Percentiles rank a stretch among this genome's conserved stretches.
Evolutionary conservation across 1,140 invertebrate genomes (phyloP).

Genomic region (Drosophila azteca): DNA sequence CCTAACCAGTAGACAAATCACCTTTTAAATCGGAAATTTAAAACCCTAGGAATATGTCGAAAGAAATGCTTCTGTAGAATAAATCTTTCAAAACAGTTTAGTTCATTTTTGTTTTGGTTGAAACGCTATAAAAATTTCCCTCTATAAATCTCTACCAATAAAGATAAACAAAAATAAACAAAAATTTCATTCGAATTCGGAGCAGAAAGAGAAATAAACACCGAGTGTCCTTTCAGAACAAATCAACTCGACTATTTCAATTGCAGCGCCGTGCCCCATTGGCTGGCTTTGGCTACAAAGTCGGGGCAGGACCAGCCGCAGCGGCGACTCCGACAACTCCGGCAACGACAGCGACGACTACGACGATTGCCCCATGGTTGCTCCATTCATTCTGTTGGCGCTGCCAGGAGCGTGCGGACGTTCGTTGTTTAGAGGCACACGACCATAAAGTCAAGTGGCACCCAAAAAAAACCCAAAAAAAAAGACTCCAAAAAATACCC

Average conservation of each 20-base stretch:
- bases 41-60: too few relatives aligned
- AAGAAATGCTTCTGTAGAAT: too few relatives aligned
- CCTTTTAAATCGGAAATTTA: too few relatives aligned
- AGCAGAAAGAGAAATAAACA: constrained; percentile 23
- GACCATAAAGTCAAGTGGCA: constrained; percentile 52
- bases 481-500: constrained; percentile 43
- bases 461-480: constrained; percentile 44
- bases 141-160: constrained; percentile 10
- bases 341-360: constrained; percentile 30
- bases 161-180: neutral
- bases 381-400: constrained; percentile 70
- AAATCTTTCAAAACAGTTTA: too few relatives aligned
- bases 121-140: neutral
- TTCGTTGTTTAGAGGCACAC: constrained; percentile 61
- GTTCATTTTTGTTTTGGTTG: too few relatives aligned
- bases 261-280: constrained; percentile 29
- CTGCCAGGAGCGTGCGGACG: constrained; percentile 74
- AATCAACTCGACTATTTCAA: constrained; percentile 25
- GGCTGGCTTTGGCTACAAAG: constrained; percentile 52
- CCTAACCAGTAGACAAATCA: too few relatives aligned
- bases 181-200: neutral
- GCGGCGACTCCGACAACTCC: constrained; percentile 57
- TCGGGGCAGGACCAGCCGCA: constrained; percentile 49
- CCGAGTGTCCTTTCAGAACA: constrained; percentile 13
- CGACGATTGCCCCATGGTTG: constrained; percentile 35